These are phyloP conservation scores for Aldrovandia affinis DNA, from an alignment of 2,797 vertebrate species.

Conservation along the genomic window DNA sequence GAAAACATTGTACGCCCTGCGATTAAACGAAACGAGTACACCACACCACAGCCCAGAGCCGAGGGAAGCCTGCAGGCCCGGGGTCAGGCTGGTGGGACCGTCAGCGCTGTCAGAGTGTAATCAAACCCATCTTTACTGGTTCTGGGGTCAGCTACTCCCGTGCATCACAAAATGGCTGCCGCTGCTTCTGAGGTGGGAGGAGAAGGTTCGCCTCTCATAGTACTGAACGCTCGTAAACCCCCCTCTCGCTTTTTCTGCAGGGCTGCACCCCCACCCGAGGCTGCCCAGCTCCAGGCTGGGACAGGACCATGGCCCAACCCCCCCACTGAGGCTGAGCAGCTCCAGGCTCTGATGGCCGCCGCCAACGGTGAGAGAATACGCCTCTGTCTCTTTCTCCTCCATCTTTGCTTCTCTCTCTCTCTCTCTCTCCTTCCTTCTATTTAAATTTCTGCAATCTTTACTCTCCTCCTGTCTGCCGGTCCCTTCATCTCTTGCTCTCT, in stretches of 20 bases:
- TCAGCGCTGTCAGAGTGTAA: background rate
- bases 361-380: constrained; percentile 85
- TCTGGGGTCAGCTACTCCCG: background rate
- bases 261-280: constrained; percentile 82
- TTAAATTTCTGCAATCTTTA: background rate
- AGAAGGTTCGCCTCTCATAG: background rate
- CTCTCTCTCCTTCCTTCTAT: background rate
- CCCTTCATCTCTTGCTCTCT: background rate
- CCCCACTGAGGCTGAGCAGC: constrained; percentile 94
- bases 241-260: constrained; percentile 54
- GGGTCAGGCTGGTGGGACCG: background rate
- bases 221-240: background rate
- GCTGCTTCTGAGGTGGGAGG: background rate
- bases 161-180: constrained; percentile 48
- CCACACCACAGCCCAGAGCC: background rate
- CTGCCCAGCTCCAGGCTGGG: constrained; percentile 93
- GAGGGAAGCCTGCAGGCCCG: background rate
- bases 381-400: constrained; percentile 1
- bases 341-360: constrained; percentile 96
- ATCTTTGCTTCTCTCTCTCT: background rate
- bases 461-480: background rate
- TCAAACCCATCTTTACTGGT: background rate
- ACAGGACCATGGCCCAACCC: constrained; percentile 96
- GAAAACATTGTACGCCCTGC: background rate
- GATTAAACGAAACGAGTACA: background rate